Evolutionary conservation across 2,888 invertebrate genomes (phyloP).

Genomic region (Pachycephus smyrnensis): DNA sequence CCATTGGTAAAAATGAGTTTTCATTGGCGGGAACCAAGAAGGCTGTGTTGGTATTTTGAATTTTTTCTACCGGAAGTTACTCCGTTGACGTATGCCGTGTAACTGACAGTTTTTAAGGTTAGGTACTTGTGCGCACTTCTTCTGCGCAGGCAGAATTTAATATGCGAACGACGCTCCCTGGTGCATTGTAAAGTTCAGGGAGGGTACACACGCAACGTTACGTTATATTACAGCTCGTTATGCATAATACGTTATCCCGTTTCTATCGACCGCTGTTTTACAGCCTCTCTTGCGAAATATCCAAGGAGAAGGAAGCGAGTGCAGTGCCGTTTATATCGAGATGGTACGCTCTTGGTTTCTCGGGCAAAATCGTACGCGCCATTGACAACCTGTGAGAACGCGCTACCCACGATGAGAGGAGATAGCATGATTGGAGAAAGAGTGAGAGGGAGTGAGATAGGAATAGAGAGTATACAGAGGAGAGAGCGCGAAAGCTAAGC

Average conservation of each 20-base stretch:
- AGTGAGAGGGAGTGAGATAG: constrained; percentile 5
- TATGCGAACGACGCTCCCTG: background rate
- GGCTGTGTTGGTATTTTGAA: too few relatives aligned
- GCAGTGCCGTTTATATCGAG: background rate
- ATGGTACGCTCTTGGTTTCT: background rate
- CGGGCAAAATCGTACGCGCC: constrained; percentile 10
- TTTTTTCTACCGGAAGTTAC: background rate
- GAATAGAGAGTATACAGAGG: background rate
- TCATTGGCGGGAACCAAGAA: background rate
- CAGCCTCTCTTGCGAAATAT: background rate
- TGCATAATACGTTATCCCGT: background rate
- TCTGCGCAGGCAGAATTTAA: background rate
- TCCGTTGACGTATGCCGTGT: too few relatives aligned
- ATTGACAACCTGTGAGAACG: constrained; percentile 34
- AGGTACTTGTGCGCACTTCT: too few relatives aligned
- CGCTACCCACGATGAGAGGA: constrained; percentile 13
- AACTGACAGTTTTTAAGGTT: too few relatives aligned
- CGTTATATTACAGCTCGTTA: background rate
- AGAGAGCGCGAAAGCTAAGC: constrained; percentile 13
- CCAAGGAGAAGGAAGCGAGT: background rate
- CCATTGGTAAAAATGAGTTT: background rate
- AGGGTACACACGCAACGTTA: background rate
- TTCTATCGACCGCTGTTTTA: background rate
- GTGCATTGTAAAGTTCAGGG: background rate
- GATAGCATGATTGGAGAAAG: constrained; percentile 16